Evolutionary conservation across 2,113 vertebrate genomes (phyloP), one percentile per base, ranked within the genome.

Genomic region (Phalacrocorax aristotelis): DNA sequence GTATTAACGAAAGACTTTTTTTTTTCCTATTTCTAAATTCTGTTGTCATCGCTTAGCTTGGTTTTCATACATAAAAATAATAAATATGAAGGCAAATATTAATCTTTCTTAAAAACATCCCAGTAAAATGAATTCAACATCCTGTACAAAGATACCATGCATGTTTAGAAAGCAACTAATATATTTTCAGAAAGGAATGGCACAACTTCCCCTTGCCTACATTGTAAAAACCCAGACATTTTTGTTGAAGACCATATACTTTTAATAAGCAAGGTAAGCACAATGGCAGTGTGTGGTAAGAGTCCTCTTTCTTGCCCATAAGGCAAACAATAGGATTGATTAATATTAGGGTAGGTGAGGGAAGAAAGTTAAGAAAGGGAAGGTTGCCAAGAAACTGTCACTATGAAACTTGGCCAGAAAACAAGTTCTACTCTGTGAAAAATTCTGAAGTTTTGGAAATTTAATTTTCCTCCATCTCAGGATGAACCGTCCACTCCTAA

Each of bases 311-410:
- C 70, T 83, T 93, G 22, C 26, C 81, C 66, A 71, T 61, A 74
- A 76, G 15, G 38, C 30, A 83, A 93, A 84, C 10, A 76, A 93
- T 40, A 76, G 21, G 40, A 81, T 60, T 85, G 71, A 93, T 94
- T 87, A 93, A 61, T 69, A 79, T 65, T 82, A 82, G 81, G 30
- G 19, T 8, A 7, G 30, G 16, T 34, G 4, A 21, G 13, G 27
- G 17, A 83, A 10, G 13, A 80, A 93, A 87, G 48, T 64, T 58
- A 21, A 83, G 30, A 55, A 86, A 85, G 18, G 12, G 11, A 51
- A 11, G 1, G 18, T 49, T 93, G 40, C 54, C 57, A 92, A 93
- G 75, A 94, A 93, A 49, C 26, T 68, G 36, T 78, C 78, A 76
- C 34, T 61, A 54, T 25, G 16, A 92, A 25, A 90, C n/a, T 0